Evolutionary conservation across 2,797 vertebrate species (phyloP).

Genomic region (Characodon lateralis): DNA sequence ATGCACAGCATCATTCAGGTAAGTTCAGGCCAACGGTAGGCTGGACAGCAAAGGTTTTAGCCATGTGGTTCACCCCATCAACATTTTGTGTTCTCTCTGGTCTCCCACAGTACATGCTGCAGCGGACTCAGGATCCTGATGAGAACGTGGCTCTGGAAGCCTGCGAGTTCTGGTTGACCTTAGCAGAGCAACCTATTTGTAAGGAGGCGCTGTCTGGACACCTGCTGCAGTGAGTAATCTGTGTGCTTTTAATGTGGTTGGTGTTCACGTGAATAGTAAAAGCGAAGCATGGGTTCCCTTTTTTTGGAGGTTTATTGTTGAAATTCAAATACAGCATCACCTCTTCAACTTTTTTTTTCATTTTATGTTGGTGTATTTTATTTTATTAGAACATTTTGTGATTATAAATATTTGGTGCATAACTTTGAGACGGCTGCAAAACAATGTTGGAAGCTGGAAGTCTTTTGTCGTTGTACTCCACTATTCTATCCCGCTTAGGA

Average conservation of each 20-base stretch:
- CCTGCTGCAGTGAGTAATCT: conserved; percentile 88
- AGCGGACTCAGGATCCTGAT: conserved; percentile 93
- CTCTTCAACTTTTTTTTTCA: too few species aligned
- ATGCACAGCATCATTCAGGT: conserved; percentile 98
- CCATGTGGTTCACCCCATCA: neutral
- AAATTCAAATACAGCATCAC: neutral
- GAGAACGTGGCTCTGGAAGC: conserved; percentile 95
- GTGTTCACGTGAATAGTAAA: neutral
- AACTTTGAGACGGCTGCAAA: too few species aligned
- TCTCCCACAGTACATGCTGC: conserved; percentile 90
- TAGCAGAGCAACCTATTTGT: conserved; percentile 96
- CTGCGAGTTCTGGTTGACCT: conserved; percentile 95
- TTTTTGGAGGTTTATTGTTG: neutral
- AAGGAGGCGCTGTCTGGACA: conserved; percentile 93
- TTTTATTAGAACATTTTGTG: too few species aligned
- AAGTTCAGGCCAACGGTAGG: neutral
- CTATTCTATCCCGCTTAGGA: too few species aligned
- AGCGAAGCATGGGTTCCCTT: too few species aligned
- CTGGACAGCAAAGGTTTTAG: neutral
- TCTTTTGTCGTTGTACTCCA: too few species aligned
- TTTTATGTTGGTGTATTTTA: too few species aligned
- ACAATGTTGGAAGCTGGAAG: too few species aligned
- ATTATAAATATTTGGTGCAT: too few species aligned
- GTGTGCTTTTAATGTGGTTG: neutral
- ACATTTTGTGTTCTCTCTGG: neutral